Evolutionary conservation across 2,888 invertebrate genomes (phyloP).

Genomic region (Drosophila quinaria): DNA sequence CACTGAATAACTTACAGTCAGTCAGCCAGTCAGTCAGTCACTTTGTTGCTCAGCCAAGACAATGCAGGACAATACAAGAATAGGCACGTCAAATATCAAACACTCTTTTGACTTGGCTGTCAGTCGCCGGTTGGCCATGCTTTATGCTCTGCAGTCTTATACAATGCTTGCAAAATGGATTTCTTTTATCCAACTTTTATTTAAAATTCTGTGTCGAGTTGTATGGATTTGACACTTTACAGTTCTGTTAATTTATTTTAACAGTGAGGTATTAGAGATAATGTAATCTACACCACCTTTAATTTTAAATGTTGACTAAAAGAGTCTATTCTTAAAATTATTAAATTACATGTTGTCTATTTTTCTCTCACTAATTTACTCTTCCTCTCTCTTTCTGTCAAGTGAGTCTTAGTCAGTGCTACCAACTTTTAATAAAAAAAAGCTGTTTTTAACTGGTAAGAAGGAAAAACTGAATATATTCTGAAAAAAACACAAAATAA

Average conservation of each 20-base stretch:
- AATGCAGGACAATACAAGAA: constrained; percentile 9
- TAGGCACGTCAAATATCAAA: constrained; percentile 20
- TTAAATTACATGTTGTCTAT: too few species aligned
- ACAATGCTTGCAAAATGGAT: constrained; percentile 19
- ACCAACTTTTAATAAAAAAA: too few species aligned
- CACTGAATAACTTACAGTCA: constrained; percentile 29
- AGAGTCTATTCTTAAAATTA: too few species aligned
- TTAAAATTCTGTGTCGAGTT: neutral
- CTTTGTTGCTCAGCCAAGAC: constrained; percentile 17
- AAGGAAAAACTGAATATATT: too few species aligned
- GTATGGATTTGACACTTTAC: neutral
- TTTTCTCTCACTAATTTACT: too few species aligned
- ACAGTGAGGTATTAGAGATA: neutral
- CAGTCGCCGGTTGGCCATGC: constrained; percentile 14
- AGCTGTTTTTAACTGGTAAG: too few species aligned
- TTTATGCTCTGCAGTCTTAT: constrained; percentile 7
- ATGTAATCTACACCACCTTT: neutral
- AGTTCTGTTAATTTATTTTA: neutral
- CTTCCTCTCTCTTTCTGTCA: neutral
- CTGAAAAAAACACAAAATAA: too few species aligned
- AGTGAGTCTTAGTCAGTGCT: too few species aligned
- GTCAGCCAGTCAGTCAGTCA: constrained; percentile 4
- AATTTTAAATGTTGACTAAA: neutral
- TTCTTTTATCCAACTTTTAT: constrained; percentile 14
- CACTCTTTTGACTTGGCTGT: constrained; percentile 21